Conservation (phyloP, 30 jellyfish, hydroid and myxozoan species). For the Haliclystus octoradiatus region DNA sequence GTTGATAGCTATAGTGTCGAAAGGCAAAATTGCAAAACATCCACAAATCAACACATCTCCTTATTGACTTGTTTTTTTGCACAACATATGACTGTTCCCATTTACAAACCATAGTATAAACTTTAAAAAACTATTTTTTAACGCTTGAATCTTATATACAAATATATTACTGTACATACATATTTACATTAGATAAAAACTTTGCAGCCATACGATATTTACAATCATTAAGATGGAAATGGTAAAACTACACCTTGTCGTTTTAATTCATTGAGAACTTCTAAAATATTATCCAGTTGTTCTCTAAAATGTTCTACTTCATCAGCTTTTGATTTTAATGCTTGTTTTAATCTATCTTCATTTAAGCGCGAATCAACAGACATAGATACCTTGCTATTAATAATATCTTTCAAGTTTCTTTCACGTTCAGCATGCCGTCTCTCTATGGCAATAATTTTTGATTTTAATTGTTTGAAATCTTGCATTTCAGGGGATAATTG, state of each 20-base stretch:
- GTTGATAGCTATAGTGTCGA: no score
- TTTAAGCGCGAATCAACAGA: constrained; percentile 1
- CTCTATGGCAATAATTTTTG: constrained; percentile 26
- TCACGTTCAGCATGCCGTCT: constrained; percentile 31
- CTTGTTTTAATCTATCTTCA: constrained; percentile 25
- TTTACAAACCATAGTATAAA: no score
- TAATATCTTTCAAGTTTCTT: constrained; percentile 21
- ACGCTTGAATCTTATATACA: no score
- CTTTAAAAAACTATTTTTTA: no score
- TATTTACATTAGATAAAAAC: no score
- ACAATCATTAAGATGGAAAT: no score
- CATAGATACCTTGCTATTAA: constrained; percentile 1
- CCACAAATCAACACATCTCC: no score
- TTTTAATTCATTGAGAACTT: constrained; percentile 12
- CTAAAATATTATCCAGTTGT: constrained; percentile 38
- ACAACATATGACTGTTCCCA: no score
- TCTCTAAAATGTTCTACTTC: constrained; percentile 43
- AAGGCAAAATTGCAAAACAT: no score
- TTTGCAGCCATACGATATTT: no score
- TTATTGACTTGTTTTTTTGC: no score
- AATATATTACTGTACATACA: no score
- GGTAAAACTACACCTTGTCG: constrained; percentile 27
- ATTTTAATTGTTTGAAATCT: constrained; percentile 22
- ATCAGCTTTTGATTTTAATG: constrained; percentile 20
- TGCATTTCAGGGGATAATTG: constrained; percentile 38